phyloP scores from a whole-genome alignment of 2,113 vertebrate genomes.

The Pelecanoides urinatrix region DNA sequence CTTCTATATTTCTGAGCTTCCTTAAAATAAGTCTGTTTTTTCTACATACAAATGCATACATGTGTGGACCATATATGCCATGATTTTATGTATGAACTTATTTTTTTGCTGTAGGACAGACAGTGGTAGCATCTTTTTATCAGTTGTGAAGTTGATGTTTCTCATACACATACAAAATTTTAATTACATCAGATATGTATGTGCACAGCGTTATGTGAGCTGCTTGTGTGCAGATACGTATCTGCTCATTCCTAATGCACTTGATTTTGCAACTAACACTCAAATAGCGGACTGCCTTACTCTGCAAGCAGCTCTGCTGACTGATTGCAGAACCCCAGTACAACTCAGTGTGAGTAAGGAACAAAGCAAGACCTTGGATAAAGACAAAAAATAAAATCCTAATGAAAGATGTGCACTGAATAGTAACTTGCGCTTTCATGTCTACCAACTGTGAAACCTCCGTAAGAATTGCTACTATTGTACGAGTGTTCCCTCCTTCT shows the following conservation, averaged over 20 bases:
- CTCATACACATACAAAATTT: background rate
- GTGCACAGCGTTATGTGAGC: background rate
- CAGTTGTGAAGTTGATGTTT: background rate
- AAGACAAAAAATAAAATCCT: background rate
- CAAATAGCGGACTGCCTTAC: fast-evolving
- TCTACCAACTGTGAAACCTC: background rate
- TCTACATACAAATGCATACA: background rate
- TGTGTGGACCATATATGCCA: background rate
- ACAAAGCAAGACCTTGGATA: background rate
- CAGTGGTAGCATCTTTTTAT: background rate
- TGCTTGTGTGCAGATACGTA: fast-evolving
- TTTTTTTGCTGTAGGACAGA: background rate
- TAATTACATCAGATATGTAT: background rate
- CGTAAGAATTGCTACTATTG: background rate
- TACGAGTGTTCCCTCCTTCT: background rate
- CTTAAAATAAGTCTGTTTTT: background rate
- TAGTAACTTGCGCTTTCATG: background rate
- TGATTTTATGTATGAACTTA: background rate
- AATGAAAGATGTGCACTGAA: background rate
- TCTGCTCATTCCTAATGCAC: background rate
- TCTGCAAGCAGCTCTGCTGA: background rate
- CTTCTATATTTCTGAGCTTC: background rate
- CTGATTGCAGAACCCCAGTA: background rate
- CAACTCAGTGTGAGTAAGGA: background rate
- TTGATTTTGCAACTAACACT: background rate